Evolutionary conservation across 2,113 vertebrate genomes (phyloP).

Genomic region (Oreocharis arfaki): DNA sequence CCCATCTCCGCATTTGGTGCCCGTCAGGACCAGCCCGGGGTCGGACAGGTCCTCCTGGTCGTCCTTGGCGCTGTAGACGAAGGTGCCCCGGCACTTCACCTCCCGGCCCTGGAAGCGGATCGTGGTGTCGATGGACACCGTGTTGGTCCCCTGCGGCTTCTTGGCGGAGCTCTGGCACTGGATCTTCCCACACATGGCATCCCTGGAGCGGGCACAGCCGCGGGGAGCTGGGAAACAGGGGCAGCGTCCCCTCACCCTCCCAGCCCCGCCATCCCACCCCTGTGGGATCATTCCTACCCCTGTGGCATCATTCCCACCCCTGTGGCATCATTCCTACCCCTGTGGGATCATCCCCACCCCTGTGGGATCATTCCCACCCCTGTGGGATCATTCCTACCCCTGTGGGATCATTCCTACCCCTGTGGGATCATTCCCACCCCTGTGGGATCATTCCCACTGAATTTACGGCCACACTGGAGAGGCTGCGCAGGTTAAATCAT

Average conservation of each 20-base stretch:
- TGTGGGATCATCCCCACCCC: too few species aligned
- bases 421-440: neutral
- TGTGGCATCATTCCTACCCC: too few species aligned
- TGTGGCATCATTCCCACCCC: too few species aligned
- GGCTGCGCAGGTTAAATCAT: neutral
- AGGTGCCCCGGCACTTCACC: constrained; percentile 85
- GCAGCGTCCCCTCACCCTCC: accelerated
- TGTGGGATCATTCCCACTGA: neutral
- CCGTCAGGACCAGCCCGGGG: constrained; percentile 86
- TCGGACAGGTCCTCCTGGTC: constrained; percentile 82
- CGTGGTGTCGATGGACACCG: constrained; percentile 84
- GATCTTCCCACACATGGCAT: constrained; percentile 92
- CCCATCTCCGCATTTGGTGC: constrained; percentile 88
- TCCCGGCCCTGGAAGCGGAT: constrained; percentile 75
- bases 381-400: too few species aligned
- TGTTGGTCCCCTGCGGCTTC: constrained; percentile 81
- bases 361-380: neutral
- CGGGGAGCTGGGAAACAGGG: neutral
- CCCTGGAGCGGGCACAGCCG: constrained; percentile 55
- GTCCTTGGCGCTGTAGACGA: constrained; percentile 80
- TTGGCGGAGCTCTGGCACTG: constrained; percentile 90
- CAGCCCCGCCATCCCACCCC: neutral
- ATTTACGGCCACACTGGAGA: neutral
- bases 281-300: neutral
- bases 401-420: too few species aligned